These are phyloP conservation scores for Sogatella furcifera DNA, from an alignment of 1,140 invertebrate species.

Conservation along the genomic window DNA sequence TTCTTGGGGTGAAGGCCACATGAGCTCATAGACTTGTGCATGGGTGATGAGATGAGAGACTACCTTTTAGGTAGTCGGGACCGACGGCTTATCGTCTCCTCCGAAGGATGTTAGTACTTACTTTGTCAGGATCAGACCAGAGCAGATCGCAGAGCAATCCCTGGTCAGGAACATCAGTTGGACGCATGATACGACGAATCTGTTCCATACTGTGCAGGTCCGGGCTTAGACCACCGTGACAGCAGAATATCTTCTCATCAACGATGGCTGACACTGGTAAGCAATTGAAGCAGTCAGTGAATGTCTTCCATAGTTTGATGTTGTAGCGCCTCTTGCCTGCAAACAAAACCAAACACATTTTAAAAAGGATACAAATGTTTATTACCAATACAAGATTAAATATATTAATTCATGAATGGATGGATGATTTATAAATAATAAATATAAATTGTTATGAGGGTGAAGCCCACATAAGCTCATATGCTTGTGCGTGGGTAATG, in stretches of 20 bases:
- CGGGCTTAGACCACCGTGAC: conserved; percentile 48
- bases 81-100: no score
- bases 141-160: conserved; percentile 64
- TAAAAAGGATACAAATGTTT: no score
- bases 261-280: conserved; percentile 60
- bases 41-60: no score
- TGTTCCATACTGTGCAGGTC: conserved; percentile 50
- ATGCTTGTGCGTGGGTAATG: no score
- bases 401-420: no score
- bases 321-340: conserved; percentile 75
- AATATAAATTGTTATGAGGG: no score
- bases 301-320: conserved; percentile 97
- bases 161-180: conserved; percentile 54
- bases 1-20: no score
- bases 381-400: no score
- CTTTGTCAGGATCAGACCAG: conserved; percentile 73
- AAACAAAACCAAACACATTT: conserved; percentile 22
- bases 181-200: conserved; percentile 54
- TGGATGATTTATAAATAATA: no score
- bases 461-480: no score
- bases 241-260: conserved; percentile 53
- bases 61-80: no score
- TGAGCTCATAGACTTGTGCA: no score
- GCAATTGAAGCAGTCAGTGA: conserved; percentile 98
- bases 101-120: conserved; percentile 6